Evolutionary conservation across 2,888 invertebrate species (phyloP).

Genomic region (Synanthedon myopaeformis): DNA sequence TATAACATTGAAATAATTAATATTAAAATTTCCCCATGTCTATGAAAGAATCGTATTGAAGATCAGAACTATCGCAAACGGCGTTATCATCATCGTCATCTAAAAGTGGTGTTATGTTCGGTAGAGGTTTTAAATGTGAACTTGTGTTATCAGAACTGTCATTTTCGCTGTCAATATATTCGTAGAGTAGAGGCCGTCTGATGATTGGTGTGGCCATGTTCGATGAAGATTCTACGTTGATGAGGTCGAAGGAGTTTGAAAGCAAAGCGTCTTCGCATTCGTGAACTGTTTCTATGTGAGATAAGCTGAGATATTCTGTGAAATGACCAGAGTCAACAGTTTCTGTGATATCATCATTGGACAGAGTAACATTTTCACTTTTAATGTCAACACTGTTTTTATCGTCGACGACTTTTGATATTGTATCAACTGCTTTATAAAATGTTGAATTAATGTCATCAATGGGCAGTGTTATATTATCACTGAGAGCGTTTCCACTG

Average conservation of each 20-base stretch:
- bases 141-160: slow-evolving; percentile 53
- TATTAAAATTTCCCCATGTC: slow-evolving; percentile 64
- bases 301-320: slow-evolving; percentile 53
- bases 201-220: slow-evolving; percentile 13
- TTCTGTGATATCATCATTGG: slow-evolving; percentile 37
- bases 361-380: slow-evolving; percentile 26
- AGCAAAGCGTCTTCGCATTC: slow-evolving; percentile 52
- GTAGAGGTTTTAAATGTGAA: slow-evolving; percentile 17
- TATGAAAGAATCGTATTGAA: slow-evolving; percentile 65
- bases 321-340: slow-evolving; percentile 53
- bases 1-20: slow-evolving; percentile 7
- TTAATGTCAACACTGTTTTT: not conserved
- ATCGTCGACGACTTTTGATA: not conserved
- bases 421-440: not conserved
- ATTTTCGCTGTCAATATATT: slow-evolving; percentile 51
- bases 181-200: slow-evolving; percentile 22
- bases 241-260: slow-evolving; percentile 43
- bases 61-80: slow-evolving; percentile 45
- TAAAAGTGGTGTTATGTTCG: slow-evolving; percentile 13
- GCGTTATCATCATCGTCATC: slow-evolving; percentile 30
- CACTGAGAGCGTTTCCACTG: too few relatives aligned
- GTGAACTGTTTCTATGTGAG: slow-evolving; percentile 33
- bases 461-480: too few relatives aligned
- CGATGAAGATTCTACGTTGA: slow-evolving; percentile 32
- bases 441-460: too few relatives aligned